phyloP scores from a whole-genome alignment of 1,140 invertebrate species.

The Panagrolaimus sp. region DNA sequence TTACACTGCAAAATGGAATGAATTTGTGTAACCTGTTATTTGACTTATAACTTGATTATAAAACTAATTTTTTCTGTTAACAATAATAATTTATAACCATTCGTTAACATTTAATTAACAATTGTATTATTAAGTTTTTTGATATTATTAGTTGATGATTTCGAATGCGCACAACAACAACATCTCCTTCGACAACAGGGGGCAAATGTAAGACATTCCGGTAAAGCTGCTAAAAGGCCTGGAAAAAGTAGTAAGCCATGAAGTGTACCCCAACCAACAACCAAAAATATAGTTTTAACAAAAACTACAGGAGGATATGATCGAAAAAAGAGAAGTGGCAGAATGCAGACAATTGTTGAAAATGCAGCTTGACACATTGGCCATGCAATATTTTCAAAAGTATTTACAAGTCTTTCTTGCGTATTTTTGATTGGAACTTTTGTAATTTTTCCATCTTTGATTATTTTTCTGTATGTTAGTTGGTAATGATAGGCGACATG shows the following conservation, averaged over 20 bases:
- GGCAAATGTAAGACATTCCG: conserved; percentile 32
- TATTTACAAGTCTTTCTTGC: conserved; percentile 55
- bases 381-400: conserved; percentile 78
- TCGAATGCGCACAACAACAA: too few relatives aligned
- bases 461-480: conserved; percentile 61
- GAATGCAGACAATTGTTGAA: conserved; percentile 82
- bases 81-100: too few relatives aligned
- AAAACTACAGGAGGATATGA: conserved; percentile 68
- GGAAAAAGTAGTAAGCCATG: conserved; percentile 60
- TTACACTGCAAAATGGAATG: too few relatives aligned
- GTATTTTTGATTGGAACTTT: conserved; percentile 46
- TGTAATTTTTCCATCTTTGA: conserved; percentile 27
- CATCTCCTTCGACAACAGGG: not conserved
- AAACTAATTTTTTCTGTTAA: too few relatives aligned
- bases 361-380: conserved; percentile 81
- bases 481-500: conserved; percentile 62
- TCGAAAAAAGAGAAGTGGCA: conserved; percentile 74
- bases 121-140: too few relatives aligned
- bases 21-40: too few relatives aligned
- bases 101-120: too few relatives aligned
- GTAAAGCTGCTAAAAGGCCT: conserved; percentile 56
- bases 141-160: too few relatives aligned
- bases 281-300: conserved; percentile 60
- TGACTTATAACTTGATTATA: too few relatives aligned
- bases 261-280: conserved; percentile 57